A percentile compares a stretch with the other conserved stretches of the same genome.
Conservation (phyloP, 2,797 vertebrate genomes). For the Sciurus carolinensis region DNA sequence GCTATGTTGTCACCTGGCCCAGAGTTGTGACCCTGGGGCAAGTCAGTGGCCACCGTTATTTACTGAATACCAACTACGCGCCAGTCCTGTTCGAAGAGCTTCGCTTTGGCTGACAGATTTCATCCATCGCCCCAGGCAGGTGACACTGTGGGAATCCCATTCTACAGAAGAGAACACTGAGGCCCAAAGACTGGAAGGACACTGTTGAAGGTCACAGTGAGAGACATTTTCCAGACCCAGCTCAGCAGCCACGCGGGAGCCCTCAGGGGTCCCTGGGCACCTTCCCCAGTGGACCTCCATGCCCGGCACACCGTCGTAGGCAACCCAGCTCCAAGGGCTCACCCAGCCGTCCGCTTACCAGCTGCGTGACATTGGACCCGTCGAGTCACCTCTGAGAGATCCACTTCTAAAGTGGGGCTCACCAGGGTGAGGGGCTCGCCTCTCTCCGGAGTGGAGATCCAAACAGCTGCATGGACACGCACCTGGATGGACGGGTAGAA, state of each 20-base stretch:
- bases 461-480: too few species aligned
- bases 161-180: background rate
- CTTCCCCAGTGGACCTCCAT: background rate
- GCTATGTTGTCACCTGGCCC: background rate
- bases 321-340: fast-evolving
- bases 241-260: background rate
- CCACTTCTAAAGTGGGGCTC: background rate
- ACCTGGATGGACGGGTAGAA: background rate
- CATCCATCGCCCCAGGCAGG: fast-evolving
- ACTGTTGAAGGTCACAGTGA: background rate
- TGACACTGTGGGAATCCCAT: fast-evolving
- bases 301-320: fast-evolving
- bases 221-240: background rate
- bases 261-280: background rate
- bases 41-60: background rate
- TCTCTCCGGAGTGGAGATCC: fast-evolving
- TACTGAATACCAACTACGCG: background rate
- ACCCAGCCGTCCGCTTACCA: fast-evolving
- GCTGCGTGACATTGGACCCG: fast-evolving
- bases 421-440: fast-evolving
- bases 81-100: background rate
- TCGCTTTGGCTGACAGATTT: background rate
- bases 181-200: too few species aligned
- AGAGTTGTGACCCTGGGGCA: background rate
- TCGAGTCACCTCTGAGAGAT: background rate